A percentile compares a stretch with the other conserved stretches of the same genome.
phyloP scores from a whole-genome alignment of 1,140 invertebrate genomes.

The Drosophila bocki region DNA sequence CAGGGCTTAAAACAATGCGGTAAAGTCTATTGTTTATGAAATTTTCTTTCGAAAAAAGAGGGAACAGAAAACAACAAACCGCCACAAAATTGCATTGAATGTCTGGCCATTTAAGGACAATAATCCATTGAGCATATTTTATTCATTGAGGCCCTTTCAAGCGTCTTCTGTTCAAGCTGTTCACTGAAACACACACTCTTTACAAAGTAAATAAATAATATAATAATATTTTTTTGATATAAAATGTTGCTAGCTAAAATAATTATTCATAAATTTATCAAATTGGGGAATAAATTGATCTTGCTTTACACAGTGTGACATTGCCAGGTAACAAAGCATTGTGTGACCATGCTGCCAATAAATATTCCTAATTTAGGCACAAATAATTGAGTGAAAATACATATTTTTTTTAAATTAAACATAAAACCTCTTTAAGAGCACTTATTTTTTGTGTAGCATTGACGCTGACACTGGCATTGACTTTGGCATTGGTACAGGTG shows the following conservation, averaged over 20 bases:
- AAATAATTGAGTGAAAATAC: neutral
- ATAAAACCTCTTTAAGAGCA: neutral
- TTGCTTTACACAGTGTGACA: neutral
- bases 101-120: constrained; percentile 13
- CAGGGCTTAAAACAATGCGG: constrained; percentile 17
- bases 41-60: neutral
- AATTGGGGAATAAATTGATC: neutral
- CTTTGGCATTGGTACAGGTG: constrained; percentile 26
- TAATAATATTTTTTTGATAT: neutral
- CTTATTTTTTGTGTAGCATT: neutral
- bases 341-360: neutral
- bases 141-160: constrained; percentile 19
- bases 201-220: neutral
- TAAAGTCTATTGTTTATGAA: constrained; percentile 19
- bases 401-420: neutral
- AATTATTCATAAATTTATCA: neutral
- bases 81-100: constrained; percentile 21
- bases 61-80: neutral
- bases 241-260: too few species aligned
- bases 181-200: neutral
- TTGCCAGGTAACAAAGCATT: neutral
- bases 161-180: neutral
- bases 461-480: constrained; percentile 26
- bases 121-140: constrained; percentile 29
- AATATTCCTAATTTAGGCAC: neutral